Conservation (phyloP, 2,113 vertebrate species). For the Delphinus delphis region DNA sequence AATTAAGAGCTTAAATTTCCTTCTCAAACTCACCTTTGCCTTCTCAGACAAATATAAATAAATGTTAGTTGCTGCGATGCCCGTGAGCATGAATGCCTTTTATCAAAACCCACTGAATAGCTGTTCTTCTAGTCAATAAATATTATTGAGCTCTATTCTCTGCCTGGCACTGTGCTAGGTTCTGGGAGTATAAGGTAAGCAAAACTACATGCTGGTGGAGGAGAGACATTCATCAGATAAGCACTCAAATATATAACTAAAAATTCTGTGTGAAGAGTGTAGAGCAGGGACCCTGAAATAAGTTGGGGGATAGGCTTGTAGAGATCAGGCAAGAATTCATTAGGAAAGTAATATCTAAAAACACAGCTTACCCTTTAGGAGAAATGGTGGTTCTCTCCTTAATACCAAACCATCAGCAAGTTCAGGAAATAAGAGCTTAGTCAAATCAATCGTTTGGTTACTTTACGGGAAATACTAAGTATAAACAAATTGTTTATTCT, state of each 20-base stretch:
- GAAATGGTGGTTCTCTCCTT: neutral
- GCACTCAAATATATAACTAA: neutral
- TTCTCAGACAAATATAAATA: conserved; percentile 25
- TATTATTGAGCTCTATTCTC: neutral
- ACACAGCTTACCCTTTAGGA: neutral
- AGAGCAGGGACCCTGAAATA: neutral
- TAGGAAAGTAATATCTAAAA: neutral
- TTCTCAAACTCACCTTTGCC: conserved; percentile 19
- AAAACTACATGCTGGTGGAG: neutral
- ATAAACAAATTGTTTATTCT: neutral
- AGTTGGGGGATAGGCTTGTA: neutral
- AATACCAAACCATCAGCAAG: neutral
- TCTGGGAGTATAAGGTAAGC: neutral
- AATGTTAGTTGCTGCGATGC: neutral
- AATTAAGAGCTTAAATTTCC: neutral
- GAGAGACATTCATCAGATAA: neutral
- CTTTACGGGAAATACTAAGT: neutral
- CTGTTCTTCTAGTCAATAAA: neutral
- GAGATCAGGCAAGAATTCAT: neutral
- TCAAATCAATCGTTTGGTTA: neutral
- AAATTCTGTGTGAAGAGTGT: neutral
- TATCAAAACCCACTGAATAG: neutral
- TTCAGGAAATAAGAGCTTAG: conserved; percentile 25
- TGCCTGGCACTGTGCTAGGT: neutral
- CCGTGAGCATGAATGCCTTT: neutral